A percentile compares a stretch with the other conserved stretches of the same genome.
phyloP scores from a whole-genome alignment of 2,113 vertebrate genomes.

The Aythya baeri region DNA sequence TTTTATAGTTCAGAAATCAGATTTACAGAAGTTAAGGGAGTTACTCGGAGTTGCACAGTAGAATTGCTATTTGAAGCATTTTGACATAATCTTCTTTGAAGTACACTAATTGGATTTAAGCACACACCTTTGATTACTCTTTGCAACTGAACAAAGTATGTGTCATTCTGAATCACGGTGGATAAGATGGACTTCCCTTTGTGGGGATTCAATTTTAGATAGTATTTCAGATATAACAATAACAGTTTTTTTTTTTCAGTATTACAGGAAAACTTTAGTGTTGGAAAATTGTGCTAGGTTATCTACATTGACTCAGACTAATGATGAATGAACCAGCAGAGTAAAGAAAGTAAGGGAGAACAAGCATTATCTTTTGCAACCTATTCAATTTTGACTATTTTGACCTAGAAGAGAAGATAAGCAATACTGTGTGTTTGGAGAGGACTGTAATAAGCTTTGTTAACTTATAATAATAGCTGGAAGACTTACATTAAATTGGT shows the following conservation, averaged over 20 bases:
- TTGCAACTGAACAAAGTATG: conserved; percentile 39
- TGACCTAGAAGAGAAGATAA: conserved; percentile 20
- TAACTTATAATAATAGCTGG: conserved; percentile 4
- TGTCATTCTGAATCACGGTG: neutral
- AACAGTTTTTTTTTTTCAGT: conserved; percentile 43
- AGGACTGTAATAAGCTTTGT: conserved; percentile 7
- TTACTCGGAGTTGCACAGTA: neutral
- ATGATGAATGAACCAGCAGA: conserved; percentile 23
- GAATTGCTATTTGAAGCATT: conserved; percentile 23
- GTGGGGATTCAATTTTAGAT: conserved; percentile 19
- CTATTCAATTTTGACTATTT: conserved; percentile 31
- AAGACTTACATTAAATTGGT: neutral
- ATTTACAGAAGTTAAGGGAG: neutral
- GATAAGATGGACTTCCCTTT: conserved; percentile 18
- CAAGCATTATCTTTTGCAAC: conserved; percentile 2
- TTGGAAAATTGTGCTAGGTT: conserved; percentile 1
- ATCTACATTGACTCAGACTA: neutral
- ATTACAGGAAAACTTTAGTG: neutral
- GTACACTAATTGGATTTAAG: conserved; percentile 48
- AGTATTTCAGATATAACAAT: conserved; percentile 27
- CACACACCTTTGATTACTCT: conserved; percentile 42
- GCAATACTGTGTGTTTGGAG: conserved; percentile 17
- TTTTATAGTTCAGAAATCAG: conserved; percentile 25
- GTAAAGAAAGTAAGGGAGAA: neutral
- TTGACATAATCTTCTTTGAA: conserved; percentile 29